phyloP scores from a whole-genome alignment of 2,797 vertebrate genomes.

The Austrolebias charrua region DNA sequence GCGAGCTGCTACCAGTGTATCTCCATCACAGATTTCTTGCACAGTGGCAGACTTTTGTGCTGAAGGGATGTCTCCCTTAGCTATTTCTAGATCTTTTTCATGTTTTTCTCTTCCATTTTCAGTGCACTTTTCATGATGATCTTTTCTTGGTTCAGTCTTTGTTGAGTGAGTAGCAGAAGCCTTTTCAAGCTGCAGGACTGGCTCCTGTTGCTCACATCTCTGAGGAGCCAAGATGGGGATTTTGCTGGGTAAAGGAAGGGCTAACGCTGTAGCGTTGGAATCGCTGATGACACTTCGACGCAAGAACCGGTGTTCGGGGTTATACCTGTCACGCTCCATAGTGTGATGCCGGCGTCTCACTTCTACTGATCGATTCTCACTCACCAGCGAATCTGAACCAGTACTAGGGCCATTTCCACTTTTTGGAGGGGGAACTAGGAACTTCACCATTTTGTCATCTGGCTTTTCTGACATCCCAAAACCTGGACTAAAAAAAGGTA shows the following conservation, averaged over 20 bases:
- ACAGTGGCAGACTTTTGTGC: conserved; percentile 53
- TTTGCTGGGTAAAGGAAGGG: conserved; percentile 86
- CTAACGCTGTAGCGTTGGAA: conserved; percentile 93
- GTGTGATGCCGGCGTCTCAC: conserved; percentile 92
- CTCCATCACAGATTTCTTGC: conserved; percentile 58
- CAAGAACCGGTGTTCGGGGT: conserved; percentile 92
- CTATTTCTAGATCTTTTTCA: conserved; percentile 48
- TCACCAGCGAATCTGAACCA: conserved; percentile 90
- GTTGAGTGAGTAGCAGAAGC: conserved; percentile 44
- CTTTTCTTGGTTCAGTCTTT: conserved; percentile 38
- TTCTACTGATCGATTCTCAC: conserved; percentile 83
- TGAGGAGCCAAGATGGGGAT: conserved; percentile 75
- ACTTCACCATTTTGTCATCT: conserved; percentile 82
- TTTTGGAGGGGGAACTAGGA: conserved; percentile 84
- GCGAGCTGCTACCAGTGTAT: conserved; percentile 35
- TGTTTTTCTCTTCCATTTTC: conserved; percentile 31
- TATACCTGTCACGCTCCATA: conserved; percentile 94
- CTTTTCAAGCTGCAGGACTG: conserved; percentile 44
- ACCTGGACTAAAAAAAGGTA: conserved; percentile 67
- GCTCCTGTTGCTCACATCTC: conserved; percentile 62
- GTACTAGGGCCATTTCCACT: conserved; percentile 86
- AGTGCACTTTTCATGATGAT: conserved; percentile 45
- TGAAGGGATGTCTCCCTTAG: conserved; percentile 65
- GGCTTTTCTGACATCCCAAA: conserved; percentile 84
- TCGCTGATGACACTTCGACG: conserved; percentile 97